A percentile compares a stretch with the other conserved stretches of the same genome.
Evolutionary conservation across 2,113 vertebrate species (phyloP).

Genomic region (Carollia perspicillata): DNA sequence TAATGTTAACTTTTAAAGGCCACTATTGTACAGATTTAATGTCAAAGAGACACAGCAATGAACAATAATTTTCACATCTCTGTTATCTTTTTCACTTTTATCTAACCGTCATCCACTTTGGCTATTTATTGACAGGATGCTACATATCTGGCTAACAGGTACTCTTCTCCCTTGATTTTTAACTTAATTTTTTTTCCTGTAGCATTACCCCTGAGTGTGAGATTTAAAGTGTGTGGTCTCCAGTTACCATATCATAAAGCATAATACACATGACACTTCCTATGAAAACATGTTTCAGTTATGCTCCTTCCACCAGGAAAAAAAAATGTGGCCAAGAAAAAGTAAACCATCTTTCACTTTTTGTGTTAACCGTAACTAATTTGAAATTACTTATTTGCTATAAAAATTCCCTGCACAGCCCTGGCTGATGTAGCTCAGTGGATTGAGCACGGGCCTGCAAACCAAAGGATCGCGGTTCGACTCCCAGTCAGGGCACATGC

Average conservation of each 20-base stretch:
- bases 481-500: too few species aligned
- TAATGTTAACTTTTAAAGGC: too few species aligned
- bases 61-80: neutral
- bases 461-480: too few species aligned
- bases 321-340: neutral
- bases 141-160: neutral
- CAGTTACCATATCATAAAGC: constrained; percentile 28
- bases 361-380: neutral
- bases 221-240: neutral
- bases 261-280: neutral
- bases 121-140: neutral
- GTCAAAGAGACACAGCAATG: too few species aligned
- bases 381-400: constrained; percentile 38
- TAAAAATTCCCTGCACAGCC: neutral
- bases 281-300: neutral
- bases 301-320: neutral
- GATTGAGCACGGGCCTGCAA: too few species aligned
- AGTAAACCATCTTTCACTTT: neutral
- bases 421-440: too few species aligned
- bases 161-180: neutral
- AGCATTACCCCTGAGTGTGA: neutral
- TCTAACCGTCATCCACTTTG: neutral
- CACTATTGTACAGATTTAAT: too few species aligned
- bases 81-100: neutral
- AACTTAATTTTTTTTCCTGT: neutral